Base-by-base conservation (phyloP, 2,888 invertebrate species). In the Chrysina gloriosa region DNA sequence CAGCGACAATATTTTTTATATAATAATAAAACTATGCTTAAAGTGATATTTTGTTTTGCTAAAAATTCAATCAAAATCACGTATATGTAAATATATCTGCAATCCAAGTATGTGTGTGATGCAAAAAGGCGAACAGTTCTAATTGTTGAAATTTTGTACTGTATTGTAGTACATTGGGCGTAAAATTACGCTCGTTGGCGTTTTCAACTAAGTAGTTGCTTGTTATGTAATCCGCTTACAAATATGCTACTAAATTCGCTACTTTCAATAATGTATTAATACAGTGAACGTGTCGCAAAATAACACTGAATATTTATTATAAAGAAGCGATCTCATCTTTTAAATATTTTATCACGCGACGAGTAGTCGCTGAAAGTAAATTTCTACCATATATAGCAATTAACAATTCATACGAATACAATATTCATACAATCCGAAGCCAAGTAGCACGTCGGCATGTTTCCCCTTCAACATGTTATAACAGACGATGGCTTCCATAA, bases 331-430 rank as follows among this genome's bases (percentile, higher is more conserved):
- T 39, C 39, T 58, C 27, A 39, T 39, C 58, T 23, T 39, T 58
- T 58, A 39, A 39, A 58, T 58, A 58, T 58, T 58, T 58, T 58
- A 58, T 58, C 21, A 39, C 3, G 19, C 58, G 3, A n/a, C 14
- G 39, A 39, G 39, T 21, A 25, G 34, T 39, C 39, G 39, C 14
- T 58, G 58, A 25, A 58, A 39, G 58, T 58, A 39, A 39, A 58
- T 14, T 23, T 39, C 6, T 27, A 25, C 39, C 58, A 39, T 58
- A 39, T 58, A 58, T n/a, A 23, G 58, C 25, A 58, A 58, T 58
- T 58, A 58, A 58, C 25, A 39, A 58, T 58, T 58, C 58, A 58
- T 58, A 58, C 42, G 58, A 39, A 58, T 58, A 58, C 58, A 58
- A 58, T 58, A 58, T 58, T 58, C 58, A 58, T 58, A 58, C 39